Base-by-base conservation (phyloP, 2,797 vertebrate species). In the Potorous gilbertii region DNA sequence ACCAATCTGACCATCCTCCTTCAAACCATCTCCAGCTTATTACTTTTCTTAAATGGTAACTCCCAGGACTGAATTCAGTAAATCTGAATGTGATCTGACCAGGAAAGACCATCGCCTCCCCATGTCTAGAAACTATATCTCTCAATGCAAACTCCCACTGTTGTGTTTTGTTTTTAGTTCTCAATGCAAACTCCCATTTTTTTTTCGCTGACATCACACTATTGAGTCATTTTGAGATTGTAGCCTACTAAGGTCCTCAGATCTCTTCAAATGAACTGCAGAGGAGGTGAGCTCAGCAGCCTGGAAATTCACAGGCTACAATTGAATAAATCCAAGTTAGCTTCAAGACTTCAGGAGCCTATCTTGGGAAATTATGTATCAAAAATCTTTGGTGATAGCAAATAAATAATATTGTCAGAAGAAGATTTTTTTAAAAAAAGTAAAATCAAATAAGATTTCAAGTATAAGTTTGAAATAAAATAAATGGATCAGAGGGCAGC, bases 381-480 rank as follows among this genome's bases (percentile, higher is more conserved):
- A 4, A 24, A 62, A 93, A 95, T 81, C 8, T 94, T 46, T 87
- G 74, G 21, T 27, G 9, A 50, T 27, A 11, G 0, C 16, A 90
- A 87, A 57, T 93, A 96, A 81, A 10, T 87, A 91, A 24, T 54
- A 92, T 55, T 13, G 27, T 40, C 66, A 87, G 14, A 94, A 57
- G n/a, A 90, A 46, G n/a, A 9, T 91, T 93, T 94, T 94, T 96
- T 93, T 27, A 92, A 29, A 57, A 16, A 62, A 16, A 92, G 8
- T 52, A 91, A 94, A 96, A 18, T 66, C 90, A 96, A 94, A 92
- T 55, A 31, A 95, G 96, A 93, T 31, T 74, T 81, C 6, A 8
- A n/a, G 91, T 12, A 50, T 54, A 95, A 91, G 9, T 55, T 59
- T 87, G 46, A 94, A 55, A 13, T n/a, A 91, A 94, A 95, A 93